Evolutionary conservation across 1,140 invertebrate genomes (phyloP).

Genomic region (Scaptomyza pallida): DNA sequence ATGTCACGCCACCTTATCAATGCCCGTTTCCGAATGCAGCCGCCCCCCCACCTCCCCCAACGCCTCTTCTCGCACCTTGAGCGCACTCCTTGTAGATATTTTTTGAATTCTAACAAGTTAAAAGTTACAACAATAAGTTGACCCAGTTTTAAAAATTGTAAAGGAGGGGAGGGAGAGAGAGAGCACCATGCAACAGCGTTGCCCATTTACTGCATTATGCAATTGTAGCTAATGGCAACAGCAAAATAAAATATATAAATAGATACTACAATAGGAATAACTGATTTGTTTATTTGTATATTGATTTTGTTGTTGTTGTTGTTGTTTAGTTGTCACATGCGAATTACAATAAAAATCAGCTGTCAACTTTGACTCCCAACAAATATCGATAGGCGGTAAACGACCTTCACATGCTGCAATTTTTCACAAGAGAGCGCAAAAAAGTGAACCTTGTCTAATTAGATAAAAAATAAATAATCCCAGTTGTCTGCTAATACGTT

Average conservation of each 20-base stretch:
- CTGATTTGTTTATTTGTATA: constrained; percentile 47
- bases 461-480: constrained; percentile 12
- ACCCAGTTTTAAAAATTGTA: constrained; percentile 51
- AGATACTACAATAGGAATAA: neutral
- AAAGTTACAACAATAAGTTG: constrained; percentile 25
- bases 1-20: constrained; percentile 75
- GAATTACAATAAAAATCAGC: constrained; percentile 2
- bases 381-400: constrained; percentile 7
- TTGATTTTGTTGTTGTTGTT: constrained; percentile 60
- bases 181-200: constrained; percentile 1
- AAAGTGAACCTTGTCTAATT: constrained; percentile 4
- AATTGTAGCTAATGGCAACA: constrained; percentile 58
- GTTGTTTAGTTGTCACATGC: constrained; percentile 29
- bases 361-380: neutral
- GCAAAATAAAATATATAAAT: constrained; percentile 1
- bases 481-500: constrained; percentile 4
- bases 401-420: constrained; percentile 27
- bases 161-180: neutral
- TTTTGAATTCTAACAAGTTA: constrained; percentile 17
- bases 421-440: neutral
- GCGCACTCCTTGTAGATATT: neutral
- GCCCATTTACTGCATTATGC: constrained; percentile 57
- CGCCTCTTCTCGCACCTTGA: neutral
- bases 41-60: neutral
- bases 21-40: constrained; percentile 26